These are phyloP conservation scores for Gari tellinella DNA, from an alignment of 2,888 invertebrate genomes.

Conservation along the genomic window DNA sequence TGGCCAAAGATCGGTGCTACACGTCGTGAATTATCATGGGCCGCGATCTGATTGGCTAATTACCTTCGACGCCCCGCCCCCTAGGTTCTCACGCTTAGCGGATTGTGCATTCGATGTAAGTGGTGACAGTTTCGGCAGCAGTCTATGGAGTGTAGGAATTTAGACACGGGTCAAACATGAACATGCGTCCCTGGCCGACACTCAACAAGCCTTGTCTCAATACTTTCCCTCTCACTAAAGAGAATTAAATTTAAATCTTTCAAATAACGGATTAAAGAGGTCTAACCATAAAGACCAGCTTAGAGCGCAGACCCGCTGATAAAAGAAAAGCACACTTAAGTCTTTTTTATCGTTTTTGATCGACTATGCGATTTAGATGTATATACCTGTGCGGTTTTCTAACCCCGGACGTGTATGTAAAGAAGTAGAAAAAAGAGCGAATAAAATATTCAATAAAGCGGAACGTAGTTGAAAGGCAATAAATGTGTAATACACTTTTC, in stretches of 20 bases:
- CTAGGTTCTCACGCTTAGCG: constrained; percentile 7
- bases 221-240: too few relatives aligned
- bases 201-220: too few relatives aligned
- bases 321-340: too few relatives aligned
- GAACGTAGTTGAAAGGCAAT: constrained; percentile 42
- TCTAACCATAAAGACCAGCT: constrained; percentile 18
- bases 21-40: constrained; percentile 38
- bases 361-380: too few relatives aligned
- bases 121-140: too few relatives aligned
- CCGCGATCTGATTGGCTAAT: constrained; percentile 28
- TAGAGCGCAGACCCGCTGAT: neutral
- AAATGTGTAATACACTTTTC: constrained; percentile 32
- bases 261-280: constrained; percentile 24
- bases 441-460: constrained; percentile 37
- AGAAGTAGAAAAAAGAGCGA: constrained; percentile 18
- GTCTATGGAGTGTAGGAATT: too few relatives aligned
- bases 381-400: too few relatives aligned
- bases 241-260: constrained; percentile 26
- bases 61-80: constrained; percentile 27
- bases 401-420: too few relatives aligned
- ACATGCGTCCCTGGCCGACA: too few relatives aligned
- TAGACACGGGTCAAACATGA: too few relatives aligned
- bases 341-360: too few relatives aligned
- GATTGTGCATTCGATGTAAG: too few relatives aligned
- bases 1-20: constrained; percentile 36